Evolutionary conservation across 2,797 vertebrate species (phyloP), one percentile per base, ranked within the genome.

Genomic region (Sebastes nivosus): DNA sequence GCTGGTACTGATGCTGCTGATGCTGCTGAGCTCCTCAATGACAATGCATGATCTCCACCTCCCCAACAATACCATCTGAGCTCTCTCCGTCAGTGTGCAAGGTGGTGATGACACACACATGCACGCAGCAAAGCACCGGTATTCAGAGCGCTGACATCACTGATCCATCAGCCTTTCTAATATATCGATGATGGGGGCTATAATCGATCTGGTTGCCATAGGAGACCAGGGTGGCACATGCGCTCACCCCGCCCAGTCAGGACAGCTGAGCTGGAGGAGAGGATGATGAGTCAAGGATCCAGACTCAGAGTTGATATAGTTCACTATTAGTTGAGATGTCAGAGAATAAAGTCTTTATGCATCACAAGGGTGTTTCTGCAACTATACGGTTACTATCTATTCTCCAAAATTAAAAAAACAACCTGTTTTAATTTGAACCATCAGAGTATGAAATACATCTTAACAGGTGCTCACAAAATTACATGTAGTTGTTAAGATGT

Each of bases 131-230:
- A 52, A 95, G 93, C 92, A 88, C 92, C 93, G 81, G 94, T 90
- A 55, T 91, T 71, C 93, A 88, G 81, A 89, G 88, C 87, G 91
- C 94, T 96, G 94, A 96, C 95, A 96, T 96, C 96, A 95, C 92
- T 85, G 90, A 95, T 95, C 94, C 93, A 94, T 94, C 96, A 94
- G 82, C 93, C 93, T 93, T 83, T 92, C 95, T 88, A 96, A 94
- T 94, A 95, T 95, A 95, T 96, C 93, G 96, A 96, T 94, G 96
- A 38, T 38, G 36, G 12, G 95, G 94, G 95, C 94, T 94, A 46
- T 46, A 92, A 95, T 96, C 95, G 92, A 94, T 92, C 91, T 93
- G 95, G 97, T 98, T 97, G 97, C 96, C 96, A 97, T 97, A 96
- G 96, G 94, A 97, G 97, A 46, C 96, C 91, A 83, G 94, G 93